These are phyloP conservation scores for Megaceryle maxima DNA, from an alignment of 2,113 vertebrate genomes.

Conservation along the genomic window DNA sequence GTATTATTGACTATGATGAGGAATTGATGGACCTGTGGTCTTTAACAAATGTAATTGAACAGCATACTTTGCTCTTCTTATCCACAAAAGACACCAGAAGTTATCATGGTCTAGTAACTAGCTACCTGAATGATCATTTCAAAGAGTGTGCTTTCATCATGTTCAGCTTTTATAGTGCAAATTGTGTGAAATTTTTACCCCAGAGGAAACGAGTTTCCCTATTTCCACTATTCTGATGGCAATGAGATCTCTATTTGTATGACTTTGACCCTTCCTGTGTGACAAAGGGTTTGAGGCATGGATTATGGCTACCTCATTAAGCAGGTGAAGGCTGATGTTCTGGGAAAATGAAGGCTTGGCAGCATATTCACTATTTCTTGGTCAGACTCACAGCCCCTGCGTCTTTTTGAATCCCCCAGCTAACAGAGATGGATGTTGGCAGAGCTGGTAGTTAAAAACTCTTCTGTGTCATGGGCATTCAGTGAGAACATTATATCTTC, in stretches of 20 bases:
- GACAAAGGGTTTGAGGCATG: neutral
- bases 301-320: neutral
- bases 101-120: neutral
- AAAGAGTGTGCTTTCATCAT: neutral
- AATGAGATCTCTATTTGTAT: neutral
- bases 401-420: neutral
- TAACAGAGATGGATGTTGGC: neutral
- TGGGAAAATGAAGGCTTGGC: neutral
- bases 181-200: neutral
- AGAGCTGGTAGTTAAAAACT: conserved; percentile 4
- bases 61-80: neutral
- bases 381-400: neutral
- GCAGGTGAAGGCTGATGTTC: neutral
- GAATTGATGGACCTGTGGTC: neutral
- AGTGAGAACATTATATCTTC: conserved; percentile 16
- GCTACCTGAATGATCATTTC: neutral
- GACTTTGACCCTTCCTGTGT: neutral
- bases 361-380: neutral
- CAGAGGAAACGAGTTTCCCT: rapidly evolving
- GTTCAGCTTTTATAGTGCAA: neutral
- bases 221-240: neutral
- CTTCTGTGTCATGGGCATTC: conserved; percentile 1
- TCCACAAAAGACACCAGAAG: neutral
- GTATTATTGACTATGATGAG: neutral
- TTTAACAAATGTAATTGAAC: neutral